Percentiles rank a stretch among this genome's conserved stretches.
phyloP scores from a whole-genome alignment of 2,113 vertebrate genomes.

The Chelonoidis abingdonii region DNA sequence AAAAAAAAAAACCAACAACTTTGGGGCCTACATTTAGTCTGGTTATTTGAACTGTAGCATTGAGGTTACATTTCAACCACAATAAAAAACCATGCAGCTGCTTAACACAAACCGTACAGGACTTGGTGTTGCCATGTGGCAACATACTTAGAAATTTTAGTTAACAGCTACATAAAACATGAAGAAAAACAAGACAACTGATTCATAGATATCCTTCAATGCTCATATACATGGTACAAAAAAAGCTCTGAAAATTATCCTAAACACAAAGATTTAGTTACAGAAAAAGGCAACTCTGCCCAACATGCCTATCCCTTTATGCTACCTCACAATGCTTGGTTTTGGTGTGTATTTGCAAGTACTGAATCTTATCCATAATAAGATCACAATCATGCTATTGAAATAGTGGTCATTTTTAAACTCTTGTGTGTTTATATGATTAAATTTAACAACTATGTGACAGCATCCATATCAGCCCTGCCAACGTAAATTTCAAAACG shows the following conservation, averaged over 20 bases:
- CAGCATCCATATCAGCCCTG: too few species aligned
- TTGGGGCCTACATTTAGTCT: not conserved
- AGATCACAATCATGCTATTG: not conserved
- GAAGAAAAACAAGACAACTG: not conserved
- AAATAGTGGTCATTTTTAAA: too few species aligned
- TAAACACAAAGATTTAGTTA: not conserved
- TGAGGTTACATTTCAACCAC: not conserved
- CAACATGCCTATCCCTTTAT: not conserved
- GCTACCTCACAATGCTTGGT: not conserved
- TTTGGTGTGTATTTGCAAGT: rapidly evolving
- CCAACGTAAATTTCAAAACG: too few species aligned
- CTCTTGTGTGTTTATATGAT: too few species aligned
- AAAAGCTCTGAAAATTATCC: not conserved
- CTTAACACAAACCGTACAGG: not conserved
- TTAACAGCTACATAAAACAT: not conserved
- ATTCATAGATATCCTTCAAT: not conserved
- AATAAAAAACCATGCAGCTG: not conserved
- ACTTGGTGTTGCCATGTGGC: not conserved
- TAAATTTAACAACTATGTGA: too few species aligned
- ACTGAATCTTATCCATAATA: not conserved
- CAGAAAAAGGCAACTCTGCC: not conserved
- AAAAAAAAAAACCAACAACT: too few species aligned
- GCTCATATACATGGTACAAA: not conserved
- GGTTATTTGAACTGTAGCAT: not conserved
- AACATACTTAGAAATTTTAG: not conserved